Evolutionary conservation across 2,888 invertebrate genomes (phyloP).

Genomic region (Eristalis tenax): DNA sequence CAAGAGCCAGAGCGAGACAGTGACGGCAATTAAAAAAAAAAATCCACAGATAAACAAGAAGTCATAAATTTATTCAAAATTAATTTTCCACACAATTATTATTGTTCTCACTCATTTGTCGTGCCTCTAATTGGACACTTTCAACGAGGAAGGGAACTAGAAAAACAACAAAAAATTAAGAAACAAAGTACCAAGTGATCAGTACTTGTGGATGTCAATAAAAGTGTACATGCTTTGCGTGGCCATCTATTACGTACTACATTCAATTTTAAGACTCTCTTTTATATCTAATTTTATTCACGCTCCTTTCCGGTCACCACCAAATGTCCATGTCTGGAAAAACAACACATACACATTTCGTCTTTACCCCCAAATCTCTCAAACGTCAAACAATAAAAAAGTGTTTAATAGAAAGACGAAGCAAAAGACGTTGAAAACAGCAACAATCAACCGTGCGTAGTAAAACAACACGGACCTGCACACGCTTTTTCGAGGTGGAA

Average conservation of each 20-base stretch:
- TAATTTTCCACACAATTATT: neutral
- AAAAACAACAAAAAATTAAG: conserved; percentile 6
- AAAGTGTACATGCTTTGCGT: neutral
- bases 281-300: conserved; percentile 65
- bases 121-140: conserved; percentile 25
- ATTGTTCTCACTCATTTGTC: conserved; percentile 28
- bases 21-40: neutral
- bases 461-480: conserved; percentile 9
- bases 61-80: neutral
- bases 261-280: conserved; percentile 58
- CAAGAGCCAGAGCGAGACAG: neutral
- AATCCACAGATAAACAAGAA: neutral
- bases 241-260: conserved; percentile 22
- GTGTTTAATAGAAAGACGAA: conserved; percentile 40
- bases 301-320: conserved; percentile 66
- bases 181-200: conserved; percentile 5
- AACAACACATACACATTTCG: conserved; percentile 45
- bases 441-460: conserved; percentile 66
- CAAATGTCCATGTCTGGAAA: neutral
- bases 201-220: neutral
- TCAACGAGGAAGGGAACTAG: neutral
- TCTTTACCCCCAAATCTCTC: conserved; percentile 17
- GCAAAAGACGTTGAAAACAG: conserved; percentile 38
- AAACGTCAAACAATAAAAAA: conserved; percentile 46
- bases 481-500: conserved; percentile 45